Percentiles rank a stretch among this genome's conserved stretches.
These are phyloP conservation scores for Trachurus trachurus DNA, from an alignment of 2,797 vertebrate species.

Conservation along the genomic window DNA sequence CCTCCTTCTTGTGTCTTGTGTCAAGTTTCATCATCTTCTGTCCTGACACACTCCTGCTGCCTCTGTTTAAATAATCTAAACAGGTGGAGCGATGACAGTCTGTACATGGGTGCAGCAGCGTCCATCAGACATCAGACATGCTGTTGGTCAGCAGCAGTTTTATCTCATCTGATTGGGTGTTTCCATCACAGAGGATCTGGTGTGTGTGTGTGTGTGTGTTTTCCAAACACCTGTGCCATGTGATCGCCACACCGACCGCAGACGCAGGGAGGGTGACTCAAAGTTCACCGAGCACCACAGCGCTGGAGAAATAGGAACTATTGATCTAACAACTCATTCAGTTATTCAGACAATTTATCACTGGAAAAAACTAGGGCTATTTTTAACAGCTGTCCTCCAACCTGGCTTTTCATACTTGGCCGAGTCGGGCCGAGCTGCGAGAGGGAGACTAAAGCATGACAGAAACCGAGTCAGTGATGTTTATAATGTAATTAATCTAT, in stretches of 20 bases:
- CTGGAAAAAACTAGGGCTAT: constrained; percentile 27
- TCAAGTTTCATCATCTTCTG: too few relatives aligned
- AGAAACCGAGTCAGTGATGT: background rate
- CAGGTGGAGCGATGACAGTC: background rate
- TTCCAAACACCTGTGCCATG: constrained; percentile 30
- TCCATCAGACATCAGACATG: constrained; percentile 35
- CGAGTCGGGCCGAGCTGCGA: background rate
- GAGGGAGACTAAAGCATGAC: background rate
- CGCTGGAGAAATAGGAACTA: constrained; percentile 50
- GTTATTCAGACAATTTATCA: constrained; percentile 44
- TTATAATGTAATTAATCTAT: constrained; percentile 16
- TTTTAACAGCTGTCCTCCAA: constrained; percentile 38
- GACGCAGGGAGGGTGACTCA: constrained; percentile 45
- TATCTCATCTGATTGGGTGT: constrained; percentile 53
- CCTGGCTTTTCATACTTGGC: constrained; percentile 6
- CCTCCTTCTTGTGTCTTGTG: background rate
- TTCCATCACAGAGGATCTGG: constrained; percentile 62
- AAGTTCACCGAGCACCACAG: constrained; percentile 51
- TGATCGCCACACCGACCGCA: constrained; percentile 16
- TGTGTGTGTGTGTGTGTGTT: constrained; percentile 22
- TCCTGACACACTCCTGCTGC: too few relatives aligned
- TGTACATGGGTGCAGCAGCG: background rate
- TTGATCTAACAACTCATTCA: constrained; percentile 53
- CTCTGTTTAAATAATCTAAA: constrained; percentile 20
- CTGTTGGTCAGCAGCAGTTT: constrained; percentile 22